Evolutionary conservation across 1,140 invertebrate genomes (phyloP), one percentile per base, ranked within the genome.

Genomic region (Rhyacophila brunnea): DNA sequence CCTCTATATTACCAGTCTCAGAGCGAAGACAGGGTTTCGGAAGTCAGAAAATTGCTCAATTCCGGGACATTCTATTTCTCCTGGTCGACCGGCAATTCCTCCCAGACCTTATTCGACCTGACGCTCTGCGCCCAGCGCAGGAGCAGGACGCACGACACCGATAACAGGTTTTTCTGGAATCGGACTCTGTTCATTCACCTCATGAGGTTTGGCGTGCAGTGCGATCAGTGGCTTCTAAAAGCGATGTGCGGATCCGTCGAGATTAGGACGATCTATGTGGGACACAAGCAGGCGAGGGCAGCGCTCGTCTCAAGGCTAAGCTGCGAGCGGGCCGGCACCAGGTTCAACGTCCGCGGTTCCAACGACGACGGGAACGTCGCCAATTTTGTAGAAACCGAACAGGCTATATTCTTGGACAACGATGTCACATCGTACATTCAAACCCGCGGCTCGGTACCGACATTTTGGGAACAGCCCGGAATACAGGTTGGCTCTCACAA

Each of bases 401-500:
- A 99, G 80, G 86, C 92, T 0, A 92, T 96, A 58, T 94, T 88
- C 70, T 80, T 98, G 64, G 95, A 98, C 71, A 88, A 91, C 67
- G 90, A 91, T 68, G 81, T 91, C 1, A 84, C 88, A 3, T 92
- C 91, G 9, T 92, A 89, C 70, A 72, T 94, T 4, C 91, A 93
- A 74, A 98, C 93, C 0, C 83, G 97, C 66, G 97, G 97, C 0
- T 99, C 96, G 0, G 95, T 99, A 6, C 96, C 96, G 2, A 75
- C 99, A 7, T 99, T 99, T 77, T 99, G 96, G 95, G 97, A 99
- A 74, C 97, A 99, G 71, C 95, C 96, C 1, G 97, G 97, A n/a
- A 88, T 99, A 11, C 95, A 99, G 78, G 95, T 99, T 23, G 98
- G 98, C 0, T 96, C 96, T 6, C 98, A 99, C 73, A 99, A 98